phyloP scores from a whole-genome alignment of 1,140 invertebrate genomes.

The Aphaenogaster rudis region DNA sequence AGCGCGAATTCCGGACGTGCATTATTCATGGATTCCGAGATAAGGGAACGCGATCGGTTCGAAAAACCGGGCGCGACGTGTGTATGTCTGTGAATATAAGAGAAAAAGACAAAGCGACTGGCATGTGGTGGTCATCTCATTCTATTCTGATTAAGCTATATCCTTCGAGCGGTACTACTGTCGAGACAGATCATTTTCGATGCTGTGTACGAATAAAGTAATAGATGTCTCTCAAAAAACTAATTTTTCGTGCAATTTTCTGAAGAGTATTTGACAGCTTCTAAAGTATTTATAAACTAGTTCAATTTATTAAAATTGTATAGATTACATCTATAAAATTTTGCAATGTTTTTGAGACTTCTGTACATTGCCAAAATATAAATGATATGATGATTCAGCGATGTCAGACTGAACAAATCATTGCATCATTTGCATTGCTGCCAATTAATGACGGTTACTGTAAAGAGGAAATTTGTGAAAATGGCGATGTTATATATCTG shows the following conservation, averaged over 20 bases:
- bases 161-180: conserved; percentile 1
- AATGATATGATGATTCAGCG: not conserved
- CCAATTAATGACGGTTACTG: conserved; percentile 14
- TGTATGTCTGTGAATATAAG: conserved; percentile 35
- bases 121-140: not conserved
- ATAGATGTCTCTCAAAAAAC: conserved; percentile 6
- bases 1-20: conserved; percentile 73
- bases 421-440: conserved; percentile 1
- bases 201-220: not conserved
- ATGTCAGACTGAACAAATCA: not conserved
- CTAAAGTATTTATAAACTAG: not conserved
- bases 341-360: not conserved
- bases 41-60: conserved; percentile 48
- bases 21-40: conserved; percentile 76
- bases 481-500: not conserved
- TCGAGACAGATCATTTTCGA: conserved; percentile 3
- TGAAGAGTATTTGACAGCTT: not conserved
- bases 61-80: conserved; percentile 62
- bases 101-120: conserved; percentile 1
- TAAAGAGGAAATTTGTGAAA: conserved; percentile 22
- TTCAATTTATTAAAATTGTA: not conserved
- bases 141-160: conserved; percentile 31
- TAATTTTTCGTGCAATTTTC: not conserved
- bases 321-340: not conserved
- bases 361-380: not conserved